These are phyloP conservation scores for Globodera rostochiensis DNA, from an alignment of 1,140 invertebrate species.

Conservation along the genomic window DNA sequence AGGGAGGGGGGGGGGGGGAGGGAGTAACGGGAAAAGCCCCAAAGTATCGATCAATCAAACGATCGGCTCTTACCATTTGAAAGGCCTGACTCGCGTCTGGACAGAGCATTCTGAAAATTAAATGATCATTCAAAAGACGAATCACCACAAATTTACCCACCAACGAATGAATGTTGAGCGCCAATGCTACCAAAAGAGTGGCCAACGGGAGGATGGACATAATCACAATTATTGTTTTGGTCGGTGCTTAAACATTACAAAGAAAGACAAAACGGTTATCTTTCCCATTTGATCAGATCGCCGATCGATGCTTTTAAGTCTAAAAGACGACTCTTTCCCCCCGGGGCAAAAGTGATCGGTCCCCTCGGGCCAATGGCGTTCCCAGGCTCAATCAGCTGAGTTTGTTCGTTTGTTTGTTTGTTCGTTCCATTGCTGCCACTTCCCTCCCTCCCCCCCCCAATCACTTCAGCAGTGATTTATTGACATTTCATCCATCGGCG, in stretches of 20 bases:
- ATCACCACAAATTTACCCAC: background rate
- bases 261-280: too few species aligned
- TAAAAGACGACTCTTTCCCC: too few species aligned
- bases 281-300: too few species aligned
- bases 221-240: too few species aligned
- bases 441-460: background rate
- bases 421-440: background rate
- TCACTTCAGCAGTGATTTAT: background rate
- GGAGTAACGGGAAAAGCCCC: too few species aligned
- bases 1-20: too few species aligned
- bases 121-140: background rate
- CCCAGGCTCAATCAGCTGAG: background rate
- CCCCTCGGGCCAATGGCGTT: too few species aligned
- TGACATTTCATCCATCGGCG: background rate
- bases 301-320: too few species aligned
- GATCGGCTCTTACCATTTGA: background rate
- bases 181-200: background rate
- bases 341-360: too few species aligned
- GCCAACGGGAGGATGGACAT: background rate
- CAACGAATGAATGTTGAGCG: background rate
- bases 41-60: background rate
- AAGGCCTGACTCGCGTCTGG: background rate
- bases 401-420: background rate
- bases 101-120: background rate
- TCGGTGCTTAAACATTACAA: too few species aligned